Evolutionary conservation across 2,113 vertebrate genomes (phyloP).

Genomic region (Phylloscopus whistleri): DNA sequence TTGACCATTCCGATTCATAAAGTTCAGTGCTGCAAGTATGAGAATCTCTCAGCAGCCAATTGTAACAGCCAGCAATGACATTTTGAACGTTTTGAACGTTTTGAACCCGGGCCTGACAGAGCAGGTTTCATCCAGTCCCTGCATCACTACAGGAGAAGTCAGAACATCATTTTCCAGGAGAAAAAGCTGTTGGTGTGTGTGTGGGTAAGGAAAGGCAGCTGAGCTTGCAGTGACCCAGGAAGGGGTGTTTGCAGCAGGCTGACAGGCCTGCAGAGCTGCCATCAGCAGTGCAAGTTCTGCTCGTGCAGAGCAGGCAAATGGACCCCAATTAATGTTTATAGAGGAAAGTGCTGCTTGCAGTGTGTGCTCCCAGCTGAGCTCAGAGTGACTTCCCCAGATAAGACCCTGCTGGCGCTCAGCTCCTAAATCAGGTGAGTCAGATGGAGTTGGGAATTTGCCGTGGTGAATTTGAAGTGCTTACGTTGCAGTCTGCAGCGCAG

Average conservation of each 20-base stretch:
- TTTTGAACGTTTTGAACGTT: not conserved
- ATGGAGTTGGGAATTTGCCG: slow-evolving; percentile 7
- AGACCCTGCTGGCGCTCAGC: slow-evolving; percentile 30
- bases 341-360: slow-evolving; percentile 6
- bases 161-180: not conserved
- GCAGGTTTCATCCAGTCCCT: not conserved
- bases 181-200: not conserved
- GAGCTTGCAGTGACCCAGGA: not conserved
- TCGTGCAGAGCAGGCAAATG: not conserved
- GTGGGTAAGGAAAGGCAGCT: not conserved
- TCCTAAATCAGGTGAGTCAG: not conserved
- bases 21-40: not conserved
- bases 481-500: slow-evolving; percentile 8
- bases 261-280: not conserved
- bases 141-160: not conserved
- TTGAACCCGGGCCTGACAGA: not conserved
- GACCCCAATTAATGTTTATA: slow-evolving; percentile 16
- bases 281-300: not conserved
- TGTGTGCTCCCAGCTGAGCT: not conserved
- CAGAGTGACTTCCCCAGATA: slow-evolving; percentile 40
- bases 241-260: not conserved
- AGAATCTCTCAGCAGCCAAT: not conserved
- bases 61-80: not conserved
- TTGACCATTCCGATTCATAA: not conserved
- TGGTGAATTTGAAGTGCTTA: slow-evolving; percentile 41